Base-by-base conservation (phyloP, 2,888 invertebrate genomes). In the Perdita meconis region DNA sequence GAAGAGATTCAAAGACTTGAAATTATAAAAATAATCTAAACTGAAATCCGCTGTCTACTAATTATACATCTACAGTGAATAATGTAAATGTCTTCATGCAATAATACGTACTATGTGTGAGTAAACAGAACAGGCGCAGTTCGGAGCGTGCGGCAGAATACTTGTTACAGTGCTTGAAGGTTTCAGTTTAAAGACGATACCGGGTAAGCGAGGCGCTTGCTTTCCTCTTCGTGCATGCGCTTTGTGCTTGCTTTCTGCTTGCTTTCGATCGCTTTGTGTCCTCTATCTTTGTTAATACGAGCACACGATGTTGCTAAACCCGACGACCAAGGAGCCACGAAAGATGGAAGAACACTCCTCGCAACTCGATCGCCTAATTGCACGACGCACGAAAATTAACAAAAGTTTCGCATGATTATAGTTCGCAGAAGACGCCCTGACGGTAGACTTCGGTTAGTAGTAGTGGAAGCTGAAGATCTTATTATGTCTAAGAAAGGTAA, bases 101-200 rank as follows among this genome's bases (percentile, higher is more conserved):
- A 81, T 82, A 85, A 84, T 56, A 55, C 77, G 4, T 78, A 77
- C 71, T 83, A 59, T 83, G 79, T 85, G 63, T 88, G 86, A 80
- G 65, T 75, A 83, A 89, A 89, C 90, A 93, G 94, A 93, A 85
- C 93, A 94, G 93, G 93, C 93, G 88, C 92, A 93, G 90, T 93
- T 94, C 92, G 93, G 93, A 91, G 94, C 93, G 78, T 93, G 93
- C 83, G 95, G 95, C 81, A 93, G 95, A 80, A 93, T 95, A 67
- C 93, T 95, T 81, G 94, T 92, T 81, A 92, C 92, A 53, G 92
- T 92, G 51, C 87, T 92, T 63, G 90, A 91, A 84, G 92, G 92
- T 80, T 87, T 88, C 88, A 90, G 87, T 84, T 83, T 92, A 74
- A 92, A 89, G 86, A 81, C 88, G 59, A 77, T 86, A 72, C 89